These are phyloP conservation scores for Oplegnathus fasciatus DNA, from an alignment of 2,113 vertebrate species.

Conservation along the genomic window DNA sequence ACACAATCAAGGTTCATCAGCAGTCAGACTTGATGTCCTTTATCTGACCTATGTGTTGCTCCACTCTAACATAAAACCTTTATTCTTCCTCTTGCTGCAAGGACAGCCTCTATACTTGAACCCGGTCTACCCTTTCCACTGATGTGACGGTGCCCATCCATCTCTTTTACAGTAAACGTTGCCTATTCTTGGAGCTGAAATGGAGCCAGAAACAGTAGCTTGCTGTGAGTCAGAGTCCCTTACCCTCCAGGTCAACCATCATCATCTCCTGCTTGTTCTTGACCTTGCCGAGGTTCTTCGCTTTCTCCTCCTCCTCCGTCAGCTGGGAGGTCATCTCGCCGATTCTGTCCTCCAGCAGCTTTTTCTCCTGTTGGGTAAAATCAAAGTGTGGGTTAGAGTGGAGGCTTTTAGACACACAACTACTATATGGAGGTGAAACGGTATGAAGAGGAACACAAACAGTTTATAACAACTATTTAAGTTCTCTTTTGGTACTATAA, in stretches of 20 bases:
- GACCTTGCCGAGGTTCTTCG: conserved; percentile 95
- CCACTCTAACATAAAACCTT: background rate
- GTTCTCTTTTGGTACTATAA: background rate
- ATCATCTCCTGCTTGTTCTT: conserved; percentile 99
- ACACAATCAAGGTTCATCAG: background rate
- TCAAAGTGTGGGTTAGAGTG: background rate
- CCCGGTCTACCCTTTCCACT: background rate
- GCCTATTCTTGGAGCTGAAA: background rate
- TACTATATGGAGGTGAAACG: background rate
- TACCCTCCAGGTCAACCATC: conserved; percentile 98
- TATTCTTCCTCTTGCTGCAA: background rate
- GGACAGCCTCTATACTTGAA: background rate
- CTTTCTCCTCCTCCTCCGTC: conserved; percentile 97
- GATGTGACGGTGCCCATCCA: background rate
- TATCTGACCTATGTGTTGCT: conserved; percentile 11
- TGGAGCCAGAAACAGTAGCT: background rate
- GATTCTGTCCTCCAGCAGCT: conserved; percentile 94
- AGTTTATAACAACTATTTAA: background rate
- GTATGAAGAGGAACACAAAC: background rate
- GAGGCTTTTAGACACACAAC: background rate
- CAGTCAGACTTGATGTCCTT: background rate
- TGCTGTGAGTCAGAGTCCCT: conserved; percentile 34
- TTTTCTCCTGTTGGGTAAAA: conserved; percentile 90
- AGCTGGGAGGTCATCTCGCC: conserved; percentile 93
- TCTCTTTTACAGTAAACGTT: background rate